phyloP scores from a whole-genome alignment of 2,797 vertebrate genomes.

The Chelmon rostratus region DNA sequence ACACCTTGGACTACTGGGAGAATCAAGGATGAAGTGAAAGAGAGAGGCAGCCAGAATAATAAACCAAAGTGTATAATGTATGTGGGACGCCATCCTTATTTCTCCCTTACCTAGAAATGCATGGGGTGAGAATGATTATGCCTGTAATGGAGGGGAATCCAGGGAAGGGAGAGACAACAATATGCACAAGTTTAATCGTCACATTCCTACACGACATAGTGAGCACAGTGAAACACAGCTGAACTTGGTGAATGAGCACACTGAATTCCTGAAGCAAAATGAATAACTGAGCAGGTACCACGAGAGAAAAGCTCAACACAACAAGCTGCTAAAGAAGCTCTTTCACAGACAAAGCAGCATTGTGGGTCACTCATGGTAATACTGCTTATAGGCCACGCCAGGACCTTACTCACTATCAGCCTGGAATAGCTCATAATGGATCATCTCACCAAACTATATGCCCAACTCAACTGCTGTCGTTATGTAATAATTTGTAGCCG shows the following conservation, averaged over 20 bases:
- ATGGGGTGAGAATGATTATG: slow-evolving; percentile 98
- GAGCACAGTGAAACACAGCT: slow-evolving; percentile 49
- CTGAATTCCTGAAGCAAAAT: slow-evolving; percentile 32
- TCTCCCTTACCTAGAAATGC: slow-evolving; percentile 98
- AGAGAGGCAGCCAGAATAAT: slow-evolving; percentile 55
- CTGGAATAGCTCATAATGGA: slow-evolving; percentile 22
- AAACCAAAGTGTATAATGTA: slow-evolving; percentile 55
- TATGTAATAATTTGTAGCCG: not conserved
- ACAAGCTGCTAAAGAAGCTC: not conserved
- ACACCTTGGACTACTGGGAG: slow-evolving; percentile 39
- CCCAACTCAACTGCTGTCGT: not conserved
- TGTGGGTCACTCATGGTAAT: slow-evolving; percentile 10
- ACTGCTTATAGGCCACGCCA: slow-evolving; percentile 10
- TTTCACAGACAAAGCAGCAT: slow-evolving; percentile 18
- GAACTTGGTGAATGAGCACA: slow-evolving; percentile 19
- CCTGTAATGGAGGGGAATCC: slow-evolving; percentile 89
- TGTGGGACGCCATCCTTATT: slow-evolving; percentile 71
- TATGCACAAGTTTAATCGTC: slow-evolving; percentile 71
- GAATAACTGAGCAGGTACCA: not conserved
- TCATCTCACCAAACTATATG: not conserved
- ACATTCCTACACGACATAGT: slow-evolving; percentile 43
- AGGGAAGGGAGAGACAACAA: slow-evolving; percentile 84
- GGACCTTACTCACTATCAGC: slow-evolving; percentile 19
- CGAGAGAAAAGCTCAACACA: not conserved
- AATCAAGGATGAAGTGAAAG: slow-evolving; percentile 47